phyloP scores from a whole-genome alignment of 2,113 vertebrate species.

The Caretta caretta region DNA sequence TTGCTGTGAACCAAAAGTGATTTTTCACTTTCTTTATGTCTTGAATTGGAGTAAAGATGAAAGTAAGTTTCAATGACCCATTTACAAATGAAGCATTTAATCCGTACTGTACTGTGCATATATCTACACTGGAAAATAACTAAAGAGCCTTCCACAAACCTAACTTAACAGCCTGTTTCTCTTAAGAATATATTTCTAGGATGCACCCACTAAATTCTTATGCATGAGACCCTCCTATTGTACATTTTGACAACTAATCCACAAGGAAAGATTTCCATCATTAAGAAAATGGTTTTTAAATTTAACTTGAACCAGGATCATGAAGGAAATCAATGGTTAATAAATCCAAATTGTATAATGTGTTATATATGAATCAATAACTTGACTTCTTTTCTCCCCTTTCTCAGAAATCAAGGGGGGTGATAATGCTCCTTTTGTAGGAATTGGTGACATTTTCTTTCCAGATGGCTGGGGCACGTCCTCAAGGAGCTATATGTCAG shows the following conservation, averaged over 20 bases:
- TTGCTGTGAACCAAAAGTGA: not conserved
- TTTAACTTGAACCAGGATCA: not conserved
- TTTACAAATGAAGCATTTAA: not conserved
- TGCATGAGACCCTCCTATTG: not conserved
- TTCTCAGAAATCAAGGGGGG: constrained; percentile 1
- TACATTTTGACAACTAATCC: not conserved
- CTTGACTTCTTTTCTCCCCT: not conserved
- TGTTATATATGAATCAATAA: constrained; percentile 8
- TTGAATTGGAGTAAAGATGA: not conserved
- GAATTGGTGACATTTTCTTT: not conserved
- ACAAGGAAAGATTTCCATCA: constrained; percentile 2
- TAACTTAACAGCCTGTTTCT: not conserved
- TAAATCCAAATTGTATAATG: not conserved
- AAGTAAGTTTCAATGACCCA: not conserved
- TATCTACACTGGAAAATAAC: not conserved
- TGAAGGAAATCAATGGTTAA: constrained; percentile 34
- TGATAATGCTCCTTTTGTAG: not conserved
- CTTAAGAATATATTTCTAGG: not conserved
- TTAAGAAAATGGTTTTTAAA: constrained; percentile 39
- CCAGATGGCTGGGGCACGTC: not conserved
- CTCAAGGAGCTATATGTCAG: not conserved
- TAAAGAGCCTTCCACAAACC: not conserved
- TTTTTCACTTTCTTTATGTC: not conserved
- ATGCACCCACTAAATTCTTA: not conserved
- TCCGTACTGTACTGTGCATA: not conserved